phyloP scores from a whole-genome alignment of 2,797 vertebrate genomes.

The Trichosurus vulpecula region DNA sequence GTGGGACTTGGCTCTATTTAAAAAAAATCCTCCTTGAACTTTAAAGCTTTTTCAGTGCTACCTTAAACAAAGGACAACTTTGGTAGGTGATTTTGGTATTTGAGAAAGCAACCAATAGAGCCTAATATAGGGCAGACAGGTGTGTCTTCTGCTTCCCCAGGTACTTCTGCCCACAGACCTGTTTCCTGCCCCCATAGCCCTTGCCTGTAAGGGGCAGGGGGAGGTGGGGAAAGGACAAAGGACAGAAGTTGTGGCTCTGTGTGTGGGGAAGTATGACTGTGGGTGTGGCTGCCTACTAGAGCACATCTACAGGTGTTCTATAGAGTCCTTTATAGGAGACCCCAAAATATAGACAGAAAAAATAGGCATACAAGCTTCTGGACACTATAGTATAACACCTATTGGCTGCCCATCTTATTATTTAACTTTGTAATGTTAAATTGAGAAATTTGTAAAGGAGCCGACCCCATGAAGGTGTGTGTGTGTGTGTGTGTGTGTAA shows the following conservation, averaged over 20 bases:
- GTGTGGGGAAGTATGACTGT: no score
- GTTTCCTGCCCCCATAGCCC: background rate
- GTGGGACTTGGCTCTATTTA: background rate
- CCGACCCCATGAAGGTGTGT: background rate
- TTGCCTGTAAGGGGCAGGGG: background rate
- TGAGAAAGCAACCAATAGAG: background rate
- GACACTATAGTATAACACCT: no score
- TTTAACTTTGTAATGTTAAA: no score
- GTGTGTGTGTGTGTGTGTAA: no score
- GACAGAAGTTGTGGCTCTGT: background rate
- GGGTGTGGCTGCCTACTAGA: no score
- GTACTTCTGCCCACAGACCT: background rate
- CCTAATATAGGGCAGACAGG: background rate
- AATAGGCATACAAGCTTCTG: no score
- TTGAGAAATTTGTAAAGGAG: no score
- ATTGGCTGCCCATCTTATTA: no score
- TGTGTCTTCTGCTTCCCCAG: background rate
- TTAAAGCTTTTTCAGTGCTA: conserved; percentile 44
- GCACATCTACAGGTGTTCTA: no score
- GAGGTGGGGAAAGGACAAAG: background rate
- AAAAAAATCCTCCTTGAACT: conserved; percentile 18
- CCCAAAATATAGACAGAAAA: no score
- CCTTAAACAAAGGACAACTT: conserved; percentile 39
- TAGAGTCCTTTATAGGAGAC: no score
- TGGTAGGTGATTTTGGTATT: background rate